Evolutionary conservation across 1,140 invertebrate species (phyloP).

Genomic region (Pseudomyrmex cubaensis): DNA sequence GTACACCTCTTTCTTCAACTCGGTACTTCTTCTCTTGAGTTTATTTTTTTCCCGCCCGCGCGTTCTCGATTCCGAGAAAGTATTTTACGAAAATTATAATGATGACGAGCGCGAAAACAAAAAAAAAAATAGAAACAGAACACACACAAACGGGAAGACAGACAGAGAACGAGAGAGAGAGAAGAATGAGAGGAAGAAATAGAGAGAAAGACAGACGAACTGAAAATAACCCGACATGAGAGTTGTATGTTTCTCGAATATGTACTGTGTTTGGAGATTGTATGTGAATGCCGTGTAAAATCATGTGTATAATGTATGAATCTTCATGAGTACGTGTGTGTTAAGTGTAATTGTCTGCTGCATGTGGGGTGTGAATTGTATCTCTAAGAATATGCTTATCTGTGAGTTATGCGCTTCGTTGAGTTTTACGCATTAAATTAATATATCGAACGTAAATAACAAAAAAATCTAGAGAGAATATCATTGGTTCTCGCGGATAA

Average conservation of each 20-base stretch:
- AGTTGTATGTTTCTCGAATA: constrained; percentile 47
- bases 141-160: constrained; percentile 7
- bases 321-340: constrained; percentile 52
- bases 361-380: constrained; percentile 11
- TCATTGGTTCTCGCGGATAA: background rate
- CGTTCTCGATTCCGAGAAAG: constrained; percentile 3
- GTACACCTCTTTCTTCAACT: constrained; percentile 24
- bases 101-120: constrained; percentile 41
- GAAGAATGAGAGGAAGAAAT: constrained; percentile 43
- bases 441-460: background rate
- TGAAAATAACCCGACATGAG: constrained; percentile 65
- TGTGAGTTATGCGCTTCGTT: background rate
- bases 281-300: constrained; percentile 20
- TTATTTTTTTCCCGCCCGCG: background rate
- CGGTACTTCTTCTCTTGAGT: constrained; percentile 35
- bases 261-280: constrained; percentile 3
- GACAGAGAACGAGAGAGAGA: constrained; percentile 20
- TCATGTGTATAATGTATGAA: constrained; percentile 26
- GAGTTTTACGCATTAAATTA: background rate
- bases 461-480: background rate
- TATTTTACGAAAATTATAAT: constrained; percentile 38
- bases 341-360: constrained; percentile 49
- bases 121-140: background rate
- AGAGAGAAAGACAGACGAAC: constrained; percentile 61
- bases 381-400: constrained; percentile 13